Evolutionary conservation across 2,113 vertebrate genomes (phyloP).

Genomic region (Aldabrachelys gigantea): DNA sequence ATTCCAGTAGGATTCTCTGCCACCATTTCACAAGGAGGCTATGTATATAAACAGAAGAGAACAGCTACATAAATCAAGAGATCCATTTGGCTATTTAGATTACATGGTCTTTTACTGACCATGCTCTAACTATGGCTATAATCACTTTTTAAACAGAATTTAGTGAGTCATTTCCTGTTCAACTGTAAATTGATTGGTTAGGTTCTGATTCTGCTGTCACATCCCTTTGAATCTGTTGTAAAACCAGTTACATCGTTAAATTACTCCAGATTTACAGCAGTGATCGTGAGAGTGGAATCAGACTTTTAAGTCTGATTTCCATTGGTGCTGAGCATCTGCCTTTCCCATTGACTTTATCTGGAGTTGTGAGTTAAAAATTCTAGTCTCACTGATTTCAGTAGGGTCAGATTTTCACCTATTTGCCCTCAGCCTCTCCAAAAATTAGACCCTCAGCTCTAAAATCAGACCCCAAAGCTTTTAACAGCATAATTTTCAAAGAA

Average conservation of each 20-base stretch:
- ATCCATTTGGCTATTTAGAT: background rate
- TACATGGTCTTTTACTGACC: accelerated
- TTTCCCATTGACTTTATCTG: background rate
- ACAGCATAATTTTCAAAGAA: background rate
- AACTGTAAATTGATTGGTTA: background rate
- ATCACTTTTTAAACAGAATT: background rate
- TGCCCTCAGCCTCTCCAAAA: slow-evolving; percentile 5
- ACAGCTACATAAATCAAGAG: background rate
- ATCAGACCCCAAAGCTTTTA: background rate
- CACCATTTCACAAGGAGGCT: background rate
- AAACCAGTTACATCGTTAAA: background rate
- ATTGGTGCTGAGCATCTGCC: background rate
- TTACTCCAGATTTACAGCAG: background rate
- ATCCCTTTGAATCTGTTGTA: background rate
- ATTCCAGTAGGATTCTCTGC: background rate
- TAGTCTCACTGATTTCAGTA: accelerated
- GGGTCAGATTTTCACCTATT: background rate
- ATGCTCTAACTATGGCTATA: background rate
- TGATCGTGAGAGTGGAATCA: background rate
- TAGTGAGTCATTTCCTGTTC: background rate
- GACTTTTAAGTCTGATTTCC: background rate
- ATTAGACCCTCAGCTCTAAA: background rate
- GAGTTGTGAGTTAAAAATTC: background rate
- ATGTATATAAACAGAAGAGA: background rate
- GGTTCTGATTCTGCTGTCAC: background rate